Percentiles rank a stretch among this genome's conserved stretches.
Conservation (phyloP, 2,113 vertebrate genomes). For the Seriola quinqueradiata region DNA sequence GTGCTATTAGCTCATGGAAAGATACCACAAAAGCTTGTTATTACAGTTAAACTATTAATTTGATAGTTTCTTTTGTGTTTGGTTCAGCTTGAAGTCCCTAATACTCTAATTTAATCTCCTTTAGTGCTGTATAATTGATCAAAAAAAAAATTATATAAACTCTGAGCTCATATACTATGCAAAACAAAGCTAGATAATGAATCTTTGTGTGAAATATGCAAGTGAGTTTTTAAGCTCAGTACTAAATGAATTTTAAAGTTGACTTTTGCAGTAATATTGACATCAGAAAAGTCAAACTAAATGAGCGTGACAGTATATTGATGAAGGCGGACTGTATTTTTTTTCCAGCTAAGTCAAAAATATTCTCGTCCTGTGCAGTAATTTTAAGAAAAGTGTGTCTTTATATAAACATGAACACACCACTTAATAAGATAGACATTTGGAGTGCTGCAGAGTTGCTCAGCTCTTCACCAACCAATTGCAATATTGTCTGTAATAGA, state of each 20-base stretch:
- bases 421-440: not conserved
- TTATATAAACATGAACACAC: not conserved
- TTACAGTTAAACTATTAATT: not conserved
- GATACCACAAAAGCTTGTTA: constrained; percentile 2
- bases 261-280: not conserved
- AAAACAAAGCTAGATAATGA: not conserved
- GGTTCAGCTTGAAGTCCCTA: not conserved
- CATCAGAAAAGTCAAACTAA: not conserved
- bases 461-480: constrained; percentile 38
- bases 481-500: constrained; percentile 27
- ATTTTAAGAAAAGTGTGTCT: not conserved
- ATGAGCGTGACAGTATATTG: not conserved
- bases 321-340: not conserved
- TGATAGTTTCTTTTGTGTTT: not conserved
- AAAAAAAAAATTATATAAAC: not conserved
- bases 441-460: not conserved
- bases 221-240: not conserved
- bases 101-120: not conserved
- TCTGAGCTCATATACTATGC: not conserved
- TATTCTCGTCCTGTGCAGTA: not conserved
- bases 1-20: not conserved
- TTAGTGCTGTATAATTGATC: not conserved
- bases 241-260: not conserved
- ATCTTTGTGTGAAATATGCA: not conserved
- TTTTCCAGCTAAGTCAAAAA: not conserved